Conservation (phyloP, 1,140 invertebrate species). For the Papilio xuthus region DNA sequence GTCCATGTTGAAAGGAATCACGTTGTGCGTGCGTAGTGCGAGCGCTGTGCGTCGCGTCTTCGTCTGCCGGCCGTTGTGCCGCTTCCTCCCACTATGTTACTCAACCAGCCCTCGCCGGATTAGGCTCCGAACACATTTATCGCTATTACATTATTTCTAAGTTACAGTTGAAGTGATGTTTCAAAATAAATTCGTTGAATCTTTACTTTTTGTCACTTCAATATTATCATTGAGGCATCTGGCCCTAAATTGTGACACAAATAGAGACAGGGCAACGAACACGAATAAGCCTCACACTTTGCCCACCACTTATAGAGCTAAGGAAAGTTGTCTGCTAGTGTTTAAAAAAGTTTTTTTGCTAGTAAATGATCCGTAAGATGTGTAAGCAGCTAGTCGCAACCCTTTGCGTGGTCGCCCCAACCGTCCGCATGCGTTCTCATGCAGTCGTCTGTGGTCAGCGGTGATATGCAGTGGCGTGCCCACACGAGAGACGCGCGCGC, state of each 20-base stretch:
- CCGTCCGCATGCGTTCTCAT: not conserved
- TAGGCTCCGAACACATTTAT: constrained; percentile 27
- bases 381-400: not conserved
- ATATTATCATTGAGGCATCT: not conserved
- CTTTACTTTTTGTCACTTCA: not conserved
- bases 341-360: too few relatives aligned
- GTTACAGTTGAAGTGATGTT: not conserved
- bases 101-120: constrained; percentile 40
- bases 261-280: too few relatives aligned
- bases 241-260: not conserved
- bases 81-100: constrained; percentile 50
- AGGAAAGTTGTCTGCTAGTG: too few relatives aligned
- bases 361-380: too few relatives aligned
- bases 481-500: not conserved
- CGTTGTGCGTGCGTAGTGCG: not conserved
- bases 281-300: too few relatives aligned
- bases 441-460: not conserved
- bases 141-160: not conserved
- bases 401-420: not conserved
- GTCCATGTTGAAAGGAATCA: too few relatives aligned
- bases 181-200: not conserved
- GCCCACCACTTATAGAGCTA: too few relatives aligned
- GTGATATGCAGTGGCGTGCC: not conserved
- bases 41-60: not conserved
- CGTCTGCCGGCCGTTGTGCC: constrained; percentile 38